Conservation (phyloP, 2,113 vertebrate species). For the Pelecanoides urinatrix region DNA sequence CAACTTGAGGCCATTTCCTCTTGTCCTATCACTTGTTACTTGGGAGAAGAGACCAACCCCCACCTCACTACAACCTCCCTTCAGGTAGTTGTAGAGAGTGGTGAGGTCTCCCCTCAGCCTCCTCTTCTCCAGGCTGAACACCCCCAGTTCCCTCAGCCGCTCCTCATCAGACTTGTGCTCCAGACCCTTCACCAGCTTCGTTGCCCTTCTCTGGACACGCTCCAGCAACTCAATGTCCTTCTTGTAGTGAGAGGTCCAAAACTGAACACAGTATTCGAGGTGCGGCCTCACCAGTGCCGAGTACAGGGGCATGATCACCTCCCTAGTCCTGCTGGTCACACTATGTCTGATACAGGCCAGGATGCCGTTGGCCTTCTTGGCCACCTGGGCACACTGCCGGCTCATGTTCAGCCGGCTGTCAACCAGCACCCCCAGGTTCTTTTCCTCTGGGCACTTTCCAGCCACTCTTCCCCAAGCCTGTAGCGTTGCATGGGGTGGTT, state of each 20-base stretch:
- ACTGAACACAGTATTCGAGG: fast-evolving
- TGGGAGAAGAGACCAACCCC: fast-evolving
- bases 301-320: fast-evolving
- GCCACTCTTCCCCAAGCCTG: not conserved
- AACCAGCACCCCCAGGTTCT: fast-evolving
- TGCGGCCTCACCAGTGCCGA: fast-evolving
- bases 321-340: fast-evolving
- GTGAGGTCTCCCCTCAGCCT: too few relatives aligned
- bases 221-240: too few relatives aligned
- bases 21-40: not conserved
- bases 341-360: not conserved
- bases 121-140: too few relatives aligned
- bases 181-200: too few relatives aligned
- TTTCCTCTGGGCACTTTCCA: not conserved
- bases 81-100: not conserved
- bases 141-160: too few relatives aligned
- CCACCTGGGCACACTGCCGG: not conserved
- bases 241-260: too few relatives aligned
- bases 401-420: fast-evolving
- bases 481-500: fast-evolving
- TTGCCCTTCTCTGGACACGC: too few relatives aligned
- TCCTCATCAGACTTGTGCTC: too few relatives aligned
- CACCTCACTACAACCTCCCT: fast-evolving
- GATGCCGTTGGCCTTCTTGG: fast-evolving
- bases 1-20: not conserved